A percentile compares a stretch with the other conserved stretches of the same genome.
Evolutionary conservation across 1,140 invertebrate genomes (phyloP).

Genomic region (Babylonia areolata): DNA sequence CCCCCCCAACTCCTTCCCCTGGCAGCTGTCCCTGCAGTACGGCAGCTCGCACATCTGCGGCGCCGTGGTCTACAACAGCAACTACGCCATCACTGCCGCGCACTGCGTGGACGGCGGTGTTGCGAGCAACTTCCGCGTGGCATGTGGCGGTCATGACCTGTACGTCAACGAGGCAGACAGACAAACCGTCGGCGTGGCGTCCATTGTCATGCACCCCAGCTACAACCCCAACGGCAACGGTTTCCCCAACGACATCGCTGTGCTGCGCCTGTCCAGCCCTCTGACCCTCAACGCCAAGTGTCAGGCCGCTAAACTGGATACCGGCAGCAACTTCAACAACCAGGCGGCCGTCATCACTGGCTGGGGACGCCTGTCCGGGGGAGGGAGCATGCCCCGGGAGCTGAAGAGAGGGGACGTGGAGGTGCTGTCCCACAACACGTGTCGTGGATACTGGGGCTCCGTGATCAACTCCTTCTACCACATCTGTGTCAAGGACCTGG

Average conservation of each 20-base stretch:
- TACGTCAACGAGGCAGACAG: neutral
- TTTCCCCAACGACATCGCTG: constrained; percentile 48
- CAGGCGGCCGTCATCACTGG: constrained; percentile 27
- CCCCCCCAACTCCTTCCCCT: neutral
- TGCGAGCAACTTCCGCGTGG: constrained; percentile 8
- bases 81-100: constrained; percentile 18
- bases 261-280: constrained; percentile 24
- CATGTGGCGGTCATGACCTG: constrained; percentile 16
- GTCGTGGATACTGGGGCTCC: constrained; percentile 11
- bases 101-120: neutral
- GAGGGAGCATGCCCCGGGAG: neutral
- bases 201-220: constrained; percentile 29
- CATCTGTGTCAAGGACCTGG: constrained; percentile 31
- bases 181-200: neutral
- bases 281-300: constrained; percentile 3
- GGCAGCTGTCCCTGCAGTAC: neutral
- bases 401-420: constrained; percentile 17
- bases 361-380: constrained; percentile 36
- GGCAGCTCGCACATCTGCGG: neutral
- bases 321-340: constrained; percentile 20
- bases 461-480: constrained; percentile 17
- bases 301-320: constrained; percentile 30
- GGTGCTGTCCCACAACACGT: constrained; percentile 14
- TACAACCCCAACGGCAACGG: constrained; percentile 46
- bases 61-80: constrained; percentile 23